Base-by-base conservation (phyloP, 2,888 invertebrate genomes). In the Rambutsinella grinnellia region DNA sequence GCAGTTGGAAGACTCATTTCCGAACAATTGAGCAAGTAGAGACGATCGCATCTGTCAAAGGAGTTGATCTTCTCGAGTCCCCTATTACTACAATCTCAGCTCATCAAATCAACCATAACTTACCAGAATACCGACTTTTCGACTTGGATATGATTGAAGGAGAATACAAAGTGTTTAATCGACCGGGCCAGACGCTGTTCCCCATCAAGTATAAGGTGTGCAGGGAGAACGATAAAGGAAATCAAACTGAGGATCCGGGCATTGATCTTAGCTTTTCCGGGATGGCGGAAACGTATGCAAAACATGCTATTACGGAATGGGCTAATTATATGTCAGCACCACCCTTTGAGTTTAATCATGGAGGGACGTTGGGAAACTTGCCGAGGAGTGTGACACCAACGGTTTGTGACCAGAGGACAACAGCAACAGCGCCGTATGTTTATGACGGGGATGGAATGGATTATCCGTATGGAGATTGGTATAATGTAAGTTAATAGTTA, bases 1-100 rank as follows among this genome's bases (percentile, higher is more conserved):
- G 92, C 19, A 93, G 94, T 6, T 89, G 91, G 80, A 91, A 91
- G 80, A 94, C 94, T 74, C 95, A 95, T 87, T 95, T 95, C 88
- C 90, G 92, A 82, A 94, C 95, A 17, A 69, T 83, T 57, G 79
- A 72, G 0, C 75, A 78, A 17, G 68, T 80, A 5, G 81, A 82
- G 66, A 57, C 67, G 6, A 75, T 79, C 44, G 79, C 76, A 10
- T 57, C 49, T 6, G 54, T 46, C 10, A 53, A 68, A 28, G 67
- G 63, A 28, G 62, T 74, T 15, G 76, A 68, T 51, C 63, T 66
- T 56, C 57, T 76, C 54, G 56, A 72, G 15, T 78, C 81, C 24
- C 70, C 77, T 15, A 62, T 71, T 0, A 76, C 77, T 8, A 58
- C 80, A n/a, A 79, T 80, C 17, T 60, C 71, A 54, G 67, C 65